A percentile compares a stretch with the other conserved stretches of the same genome.
Evolutionary conservation across 2,888 invertebrate species (phyloP).

Genomic region (Ectemnius continuus): DNA sequence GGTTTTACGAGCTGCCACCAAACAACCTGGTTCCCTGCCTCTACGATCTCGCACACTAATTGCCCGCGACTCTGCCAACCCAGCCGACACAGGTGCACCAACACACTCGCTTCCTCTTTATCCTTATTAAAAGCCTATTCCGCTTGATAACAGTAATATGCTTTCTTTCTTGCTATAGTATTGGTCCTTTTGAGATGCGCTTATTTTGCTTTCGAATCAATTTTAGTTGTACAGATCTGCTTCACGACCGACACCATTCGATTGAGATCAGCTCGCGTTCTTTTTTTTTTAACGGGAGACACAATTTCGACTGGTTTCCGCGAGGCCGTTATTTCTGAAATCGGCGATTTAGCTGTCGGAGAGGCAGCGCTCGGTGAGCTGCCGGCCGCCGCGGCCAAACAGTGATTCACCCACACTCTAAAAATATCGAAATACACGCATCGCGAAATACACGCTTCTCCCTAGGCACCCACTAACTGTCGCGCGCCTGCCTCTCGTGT

Average conservation of each 20-base stretch:
- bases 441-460: constrained; percentile 50
- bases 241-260: too few relatives aligned
- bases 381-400: constrained; percentile 65
- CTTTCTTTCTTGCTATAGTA: too few relatives aligned
- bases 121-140: constrained; percentile 17
- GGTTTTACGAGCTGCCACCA: constrained; percentile 65
- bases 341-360: constrained; percentile 72
- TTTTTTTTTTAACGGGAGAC: background rate
- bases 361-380: constrained; percentile 44
- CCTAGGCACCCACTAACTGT: constrained; percentile 36
- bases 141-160: constrained; percentile 10
- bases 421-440: constrained; percentile 72
- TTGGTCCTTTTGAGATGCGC: too few relatives aligned
- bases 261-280: too few relatives aligned
- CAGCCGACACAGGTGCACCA: constrained; percentile 54
- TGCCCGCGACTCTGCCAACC: constrained; percentile 28
- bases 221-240: too few relatives aligned
- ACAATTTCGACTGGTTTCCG: background rate
- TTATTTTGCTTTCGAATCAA: too few relatives aligned
- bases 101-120: constrained; percentile 16
- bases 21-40: constrained; percentile 41
- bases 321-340: constrained; percentile 70
- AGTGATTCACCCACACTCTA: constrained; percentile 76
- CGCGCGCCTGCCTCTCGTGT: constrained; percentile 1
- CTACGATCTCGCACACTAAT: too few relatives aligned